Base-by-base conservation (phyloP, 2,797 vertebrate species). In the Arctocebus calabarensis region DNA sequence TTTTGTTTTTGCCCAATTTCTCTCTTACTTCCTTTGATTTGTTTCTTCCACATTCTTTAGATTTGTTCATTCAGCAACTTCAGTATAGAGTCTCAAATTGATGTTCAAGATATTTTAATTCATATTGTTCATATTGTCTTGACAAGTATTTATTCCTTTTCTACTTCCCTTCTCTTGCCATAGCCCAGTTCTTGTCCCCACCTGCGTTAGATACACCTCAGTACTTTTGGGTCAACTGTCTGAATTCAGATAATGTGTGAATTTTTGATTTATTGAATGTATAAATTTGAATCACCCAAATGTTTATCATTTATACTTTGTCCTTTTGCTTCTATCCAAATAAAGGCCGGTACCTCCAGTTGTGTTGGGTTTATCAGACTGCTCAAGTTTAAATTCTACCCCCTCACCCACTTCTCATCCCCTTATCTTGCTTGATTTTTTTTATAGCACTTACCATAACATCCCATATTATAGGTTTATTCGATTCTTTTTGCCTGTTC, bases 101-200 rank as follows among this genome's bases (percentile, higher is more conserved):
- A 22, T 88, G 45, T 68, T 32, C 22, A 3, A 1, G 22, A 20
- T 37, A 7, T 78, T 64, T 48, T 40, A 16, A 29, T 22, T 59
- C 61, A 1, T 3, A 2, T 29, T 40, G 32, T 40, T 17, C 25
- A 0, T 88, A 5, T 64, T 75, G 71, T 77, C 74, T 61, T 45
- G 32, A 19, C 55, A 32, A 14, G 9, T 6, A 25, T 25, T n/a
- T 14, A 5, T 3, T 10, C 1, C 1, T n/a, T 57, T 10, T 3
- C 10, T 32, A 2, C 8, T 2, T 20, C 3, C 2, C 25, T 20
- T 17, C 13, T 0, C 3, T 7, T 57, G 43, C 10, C 4, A 0
- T 2, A 43, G 17, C 27, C 43, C 8, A 0, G 14, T 45, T 52
- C 48, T 22, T 83, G 1, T 32, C 0, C 9, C 29, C 7, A 0